Conservation (phyloP, 2,113 vertebrate species). For the Oophaga pumilio region DNA sequence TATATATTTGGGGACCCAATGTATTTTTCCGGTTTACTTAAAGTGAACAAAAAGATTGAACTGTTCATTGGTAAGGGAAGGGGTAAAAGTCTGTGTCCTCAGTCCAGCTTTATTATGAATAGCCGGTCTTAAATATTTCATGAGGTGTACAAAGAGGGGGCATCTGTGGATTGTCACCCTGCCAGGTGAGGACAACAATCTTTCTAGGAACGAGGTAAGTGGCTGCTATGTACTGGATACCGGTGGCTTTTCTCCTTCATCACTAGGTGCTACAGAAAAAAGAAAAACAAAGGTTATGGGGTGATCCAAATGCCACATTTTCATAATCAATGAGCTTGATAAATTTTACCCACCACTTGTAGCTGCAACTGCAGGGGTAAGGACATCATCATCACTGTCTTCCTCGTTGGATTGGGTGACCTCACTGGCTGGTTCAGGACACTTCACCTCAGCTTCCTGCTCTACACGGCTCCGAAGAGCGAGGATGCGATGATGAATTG, state of each 20-base stretch:
- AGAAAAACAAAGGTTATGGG: background rate
- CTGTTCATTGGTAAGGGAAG: constrained; percentile 69
- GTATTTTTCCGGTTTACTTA: constrained; percentile 54
- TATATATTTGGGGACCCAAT: constrained; percentile 3
- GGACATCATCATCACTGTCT: constrained; percentile 81
- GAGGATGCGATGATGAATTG: constrained; percentile 93
- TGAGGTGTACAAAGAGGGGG: constrained; percentile 67
- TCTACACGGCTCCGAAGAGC: constrained; percentile 88
- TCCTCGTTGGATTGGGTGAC: constrained; percentile 88
- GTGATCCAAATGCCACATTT: background rate
- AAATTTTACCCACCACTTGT: constrained; percentile 70
- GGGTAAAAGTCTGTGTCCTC: constrained; percentile 71
- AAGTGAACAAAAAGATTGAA: constrained; percentile 77
- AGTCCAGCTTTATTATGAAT: constrained; percentile 68
- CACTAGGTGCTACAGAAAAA: constrained; percentile 78
- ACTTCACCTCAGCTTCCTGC: constrained; percentile 83
- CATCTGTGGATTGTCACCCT: constrained; percentile 56
- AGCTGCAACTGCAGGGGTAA: constrained; percentile 74
- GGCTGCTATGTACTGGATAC: constrained; percentile 91
- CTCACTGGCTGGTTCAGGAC: constrained; percentile 74
- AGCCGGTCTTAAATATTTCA: constrained; percentile 81
- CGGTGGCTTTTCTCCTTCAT: constrained; percentile 83
- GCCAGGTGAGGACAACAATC: constrained; percentile 21
- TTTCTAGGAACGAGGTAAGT: background rate
- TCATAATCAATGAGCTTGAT: too few species aligned